A percentile compares a stretch with the other conserved stretches of the same genome.
phyloP scores from a whole-genome alignment of 1,140 invertebrate species.

The Paramacrobiotus metropolitanus region DNA sequence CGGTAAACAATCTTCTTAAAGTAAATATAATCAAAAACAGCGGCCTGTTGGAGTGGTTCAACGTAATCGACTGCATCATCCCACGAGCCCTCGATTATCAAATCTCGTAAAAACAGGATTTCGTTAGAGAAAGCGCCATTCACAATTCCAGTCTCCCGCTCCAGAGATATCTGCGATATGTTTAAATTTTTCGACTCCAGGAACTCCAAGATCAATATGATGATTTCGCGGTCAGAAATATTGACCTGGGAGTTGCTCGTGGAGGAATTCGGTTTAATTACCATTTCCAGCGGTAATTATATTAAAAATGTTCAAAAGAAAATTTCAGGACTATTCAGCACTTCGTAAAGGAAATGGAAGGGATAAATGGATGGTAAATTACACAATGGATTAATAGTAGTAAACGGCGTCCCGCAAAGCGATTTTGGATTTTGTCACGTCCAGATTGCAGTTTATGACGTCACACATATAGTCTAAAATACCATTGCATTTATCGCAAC shows the following conservation, averaged over 20 bases:
- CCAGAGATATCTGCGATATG: constrained; percentile 68
- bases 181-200: constrained; percentile 21
- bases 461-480: no score
- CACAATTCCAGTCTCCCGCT: constrained; percentile 80
- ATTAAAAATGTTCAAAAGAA: no score
- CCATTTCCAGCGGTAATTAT: no score
- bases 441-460: no score
- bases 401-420: no score
- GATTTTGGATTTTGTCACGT: no score
- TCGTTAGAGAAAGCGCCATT: constrained; percentile 74
- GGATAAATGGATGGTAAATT: no score
- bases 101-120: constrained; percentile 54
- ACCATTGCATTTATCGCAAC: no score
- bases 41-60: constrained; percentile 62
- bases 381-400: no score
- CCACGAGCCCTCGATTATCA: constrained; percentile 92
- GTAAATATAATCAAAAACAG: constrained; percentile 39
- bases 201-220: not conserved
- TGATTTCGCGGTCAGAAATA: not conserved
- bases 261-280: not conserved
- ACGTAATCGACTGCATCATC: constrained; percentile 89
- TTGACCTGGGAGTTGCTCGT: not conserved
- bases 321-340: no score
- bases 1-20: constrained; percentile 61
- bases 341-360: no score